Conservation (phyloP, 2,797 vertebrate genomes). For the Danio tinwini region DNA sequence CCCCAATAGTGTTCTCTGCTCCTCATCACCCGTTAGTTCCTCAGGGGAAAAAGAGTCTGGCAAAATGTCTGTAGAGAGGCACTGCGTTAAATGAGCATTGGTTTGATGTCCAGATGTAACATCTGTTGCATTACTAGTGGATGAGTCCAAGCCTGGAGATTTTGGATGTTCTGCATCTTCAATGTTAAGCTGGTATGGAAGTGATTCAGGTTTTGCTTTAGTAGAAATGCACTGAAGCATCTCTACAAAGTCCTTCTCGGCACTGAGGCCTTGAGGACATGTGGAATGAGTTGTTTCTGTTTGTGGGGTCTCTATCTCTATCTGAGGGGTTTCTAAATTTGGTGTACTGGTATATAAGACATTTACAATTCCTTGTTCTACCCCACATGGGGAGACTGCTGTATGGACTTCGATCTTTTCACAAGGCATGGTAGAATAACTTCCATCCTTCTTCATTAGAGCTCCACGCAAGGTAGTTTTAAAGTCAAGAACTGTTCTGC, state of each 20-base stretch:
- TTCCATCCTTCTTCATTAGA: constrained; percentile 87
- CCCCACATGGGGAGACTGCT: constrained; percentile 68
- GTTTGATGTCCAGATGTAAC: constrained; percentile 50
- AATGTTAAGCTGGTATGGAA: constrained; percentile 13
- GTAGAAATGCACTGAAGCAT: constrained; percentile 43
- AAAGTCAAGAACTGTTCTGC: constrained; percentile 87
- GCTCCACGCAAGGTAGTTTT: constrained; percentile 87
- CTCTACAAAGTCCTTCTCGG: not conserved
- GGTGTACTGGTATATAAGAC: not conserved
- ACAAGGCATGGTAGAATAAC: constrained; percentile 74
- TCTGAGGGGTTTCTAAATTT: constrained; percentile 27
- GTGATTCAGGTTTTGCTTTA: constrained; percentile 68
- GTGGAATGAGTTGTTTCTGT: not conserved
- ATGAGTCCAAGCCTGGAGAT: constrained; percentile 59
- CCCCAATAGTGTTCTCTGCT: constrained; percentile 17
- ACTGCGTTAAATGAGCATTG: constrained; percentile 62
- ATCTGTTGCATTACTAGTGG: constrained; percentile 48
- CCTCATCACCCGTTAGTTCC: constrained; percentile 51
- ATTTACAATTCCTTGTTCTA: constrained; percentile 23
- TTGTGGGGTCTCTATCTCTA: constrained; percentile 49
- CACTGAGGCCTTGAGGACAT: constrained; percentile 6
- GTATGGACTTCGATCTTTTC: constrained; percentile 79
- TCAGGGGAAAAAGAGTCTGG: constrained; percentile 60
- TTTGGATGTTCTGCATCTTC: constrained; percentile 29
- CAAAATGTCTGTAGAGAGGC: constrained; percentile 69